phyloP scores from a whole-genome alignment of 2,113 vertebrate genomes.

The Barbus barbus region DNA sequence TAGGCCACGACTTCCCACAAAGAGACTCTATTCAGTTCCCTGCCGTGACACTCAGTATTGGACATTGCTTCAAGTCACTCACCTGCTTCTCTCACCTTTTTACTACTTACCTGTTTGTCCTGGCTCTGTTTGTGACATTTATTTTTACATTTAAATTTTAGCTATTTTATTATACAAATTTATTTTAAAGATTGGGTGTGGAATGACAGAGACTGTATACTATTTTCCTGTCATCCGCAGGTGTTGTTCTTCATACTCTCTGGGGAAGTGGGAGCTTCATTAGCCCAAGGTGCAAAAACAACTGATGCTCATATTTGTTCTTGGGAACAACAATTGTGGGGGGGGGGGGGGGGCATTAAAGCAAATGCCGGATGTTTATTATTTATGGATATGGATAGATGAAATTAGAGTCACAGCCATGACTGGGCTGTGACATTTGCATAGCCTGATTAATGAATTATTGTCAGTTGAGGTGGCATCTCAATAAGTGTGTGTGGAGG shows the following conservation, averaged over 20 bases:
- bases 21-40: too few species aligned
- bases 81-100: too few species aligned
- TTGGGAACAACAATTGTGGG: neutral
- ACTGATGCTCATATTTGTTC: constrained; percentile 9
- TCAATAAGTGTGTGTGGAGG: neutral
- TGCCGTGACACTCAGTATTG: too few species aligned
- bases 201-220: neutral
- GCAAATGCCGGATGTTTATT: neutral
- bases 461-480: neutral
- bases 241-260: constrained; percentile 12
- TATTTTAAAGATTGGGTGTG: neutral
- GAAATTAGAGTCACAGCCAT: neutral
- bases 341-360: too few species aligned
- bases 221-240: neutral
- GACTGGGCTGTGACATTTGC: constrained; percentile 29
- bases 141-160: too few species aligned
- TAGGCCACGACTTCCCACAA: too few species aligned
- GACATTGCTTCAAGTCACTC: too few species aligned
- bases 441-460: constrained; percentile 29
- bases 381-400: neutral
- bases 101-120: too few species aligned
- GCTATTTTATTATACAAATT: too few species aligned
- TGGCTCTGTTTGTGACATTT: too few species aligned
- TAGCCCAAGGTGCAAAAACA: constrained; percentile 27
- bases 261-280: neutral